Evolutionary conservation across 2,797 vertebrate genomes (phyloP).

Genomic region (Loris lydekkerianus): DNA sequence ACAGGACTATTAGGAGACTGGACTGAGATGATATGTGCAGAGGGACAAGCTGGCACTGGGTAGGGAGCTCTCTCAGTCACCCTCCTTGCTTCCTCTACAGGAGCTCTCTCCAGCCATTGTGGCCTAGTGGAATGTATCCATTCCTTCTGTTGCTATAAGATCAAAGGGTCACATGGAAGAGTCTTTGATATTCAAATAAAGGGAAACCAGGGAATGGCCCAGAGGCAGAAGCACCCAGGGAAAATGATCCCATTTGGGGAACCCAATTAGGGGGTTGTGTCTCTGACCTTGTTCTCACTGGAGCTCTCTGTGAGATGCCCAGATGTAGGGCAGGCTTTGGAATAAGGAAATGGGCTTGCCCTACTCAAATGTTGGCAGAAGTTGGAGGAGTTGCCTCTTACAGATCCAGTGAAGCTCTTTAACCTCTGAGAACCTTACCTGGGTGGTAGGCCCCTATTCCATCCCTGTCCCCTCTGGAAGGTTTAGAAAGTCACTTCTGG

Average conservation of each 20-base stretch:
- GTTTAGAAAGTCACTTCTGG: not conserved
- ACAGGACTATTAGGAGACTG: not conserved
- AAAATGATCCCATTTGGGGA: not conserved
- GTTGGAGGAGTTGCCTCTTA: not conserved
- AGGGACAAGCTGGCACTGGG: fast-evolving
- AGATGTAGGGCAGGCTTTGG: not conserved
- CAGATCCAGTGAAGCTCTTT: not conserved
- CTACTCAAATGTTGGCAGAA: not conserved
- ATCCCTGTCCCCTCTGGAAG: not conserved
- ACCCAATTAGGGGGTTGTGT: not conserved
- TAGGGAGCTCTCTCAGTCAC: not conserved
- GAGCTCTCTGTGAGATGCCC: not conserved
- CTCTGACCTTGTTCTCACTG: not conserved
- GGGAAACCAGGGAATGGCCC: not conserved
- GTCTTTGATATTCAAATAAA: not conserved
- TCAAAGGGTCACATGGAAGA: not conserved
- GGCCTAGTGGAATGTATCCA: not conserved
- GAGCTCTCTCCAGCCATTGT: not conserved
- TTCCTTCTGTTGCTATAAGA: not conserved
- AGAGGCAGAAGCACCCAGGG: not conserved
- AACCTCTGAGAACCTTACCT: not conserved
- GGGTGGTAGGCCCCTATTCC: not conserved
- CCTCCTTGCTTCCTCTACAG: not conserved
- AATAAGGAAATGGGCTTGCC: not conserved
- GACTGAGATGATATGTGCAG: not conserved